These are phyloP conservation scores for Scopus umbretta DNA, from an alignment of 2,113 vertebrate species.

Conservation along the genomic window DNA sequence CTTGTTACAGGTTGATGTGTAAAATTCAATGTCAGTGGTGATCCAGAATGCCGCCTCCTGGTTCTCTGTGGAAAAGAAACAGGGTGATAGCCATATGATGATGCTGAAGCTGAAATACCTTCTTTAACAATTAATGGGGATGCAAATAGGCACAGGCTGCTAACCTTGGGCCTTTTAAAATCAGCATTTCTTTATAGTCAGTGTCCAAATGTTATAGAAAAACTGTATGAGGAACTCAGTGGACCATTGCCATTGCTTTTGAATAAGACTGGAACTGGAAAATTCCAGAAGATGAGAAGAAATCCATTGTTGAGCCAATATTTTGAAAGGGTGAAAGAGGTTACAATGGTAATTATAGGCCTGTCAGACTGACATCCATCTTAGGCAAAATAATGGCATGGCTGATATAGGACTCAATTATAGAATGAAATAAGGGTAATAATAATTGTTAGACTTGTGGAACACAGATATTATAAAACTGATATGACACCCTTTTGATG, in stretches of 20 bases:
- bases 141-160: not conserved
- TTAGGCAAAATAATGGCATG: constrained; percentile 24
- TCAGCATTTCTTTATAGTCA: not conserved
- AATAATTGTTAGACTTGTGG: not conserved
- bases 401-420: not conserved
- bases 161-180: not conserved
- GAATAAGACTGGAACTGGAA: not conserved
- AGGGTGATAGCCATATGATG: not conserved
- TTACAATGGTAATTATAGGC: not conserved
- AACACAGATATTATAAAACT: not conserved
- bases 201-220: not conserved
- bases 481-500: not conserved
- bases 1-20: not conserved
- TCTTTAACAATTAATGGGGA: not conserved
- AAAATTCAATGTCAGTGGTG: not conserved
- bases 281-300: not conserved
- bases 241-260: not conserved
- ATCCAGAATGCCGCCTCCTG: not conserved
- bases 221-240: not conserved
- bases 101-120: not conserved
- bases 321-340: constrained; percentile 23
- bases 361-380: constrained; percentile 15
- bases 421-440: constrained; percentile 9
- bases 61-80: not conserved
- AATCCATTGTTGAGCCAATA: not conserved